Conservation (phyloP, 30 jellyfish, hydroid and myxozoan genomes). For the Pelagia noctiluca region DNA sequence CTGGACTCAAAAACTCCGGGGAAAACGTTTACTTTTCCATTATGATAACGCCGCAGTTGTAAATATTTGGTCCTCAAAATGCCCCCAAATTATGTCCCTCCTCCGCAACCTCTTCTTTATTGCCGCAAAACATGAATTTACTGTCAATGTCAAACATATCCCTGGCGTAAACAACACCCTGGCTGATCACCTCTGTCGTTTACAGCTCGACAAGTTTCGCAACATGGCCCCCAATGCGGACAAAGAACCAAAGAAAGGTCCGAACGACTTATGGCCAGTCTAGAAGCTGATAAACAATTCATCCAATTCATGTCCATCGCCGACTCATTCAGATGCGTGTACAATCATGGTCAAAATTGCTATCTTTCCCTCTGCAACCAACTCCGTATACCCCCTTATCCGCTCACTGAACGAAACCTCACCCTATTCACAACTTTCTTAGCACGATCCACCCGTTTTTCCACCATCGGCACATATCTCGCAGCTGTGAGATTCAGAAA, state of each 20-base stretch:
- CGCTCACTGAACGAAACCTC: too few species aligned
- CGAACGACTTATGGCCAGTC: too few species aligned
- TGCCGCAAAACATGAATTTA: neutral
- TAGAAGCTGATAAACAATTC: too few species aligned
- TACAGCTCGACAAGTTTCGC: neutral
- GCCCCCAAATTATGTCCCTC: slow-evolving; percentile 1
- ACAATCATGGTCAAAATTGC: too few species aligned
- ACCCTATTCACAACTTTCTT: too few species aligned
- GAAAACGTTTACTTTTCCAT: neutral
- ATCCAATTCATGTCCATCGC: too few species aligned
- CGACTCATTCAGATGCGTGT: too few species aligned
- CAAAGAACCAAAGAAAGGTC: neutral
- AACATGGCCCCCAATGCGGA: neutral
- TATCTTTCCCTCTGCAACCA: too few species aligned
- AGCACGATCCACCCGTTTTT: too few species aligned
- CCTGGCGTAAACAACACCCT: neutral
- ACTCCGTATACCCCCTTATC: too few species aligned
- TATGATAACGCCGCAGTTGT: neutral
- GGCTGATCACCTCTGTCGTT: slow-evolving; percentile 18
- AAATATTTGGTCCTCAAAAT: neutral
- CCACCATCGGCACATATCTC: too few species aligned
- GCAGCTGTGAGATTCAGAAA: too few species aligned
- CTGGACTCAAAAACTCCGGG: neutral
- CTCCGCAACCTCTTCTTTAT: slow-evolving; percentile 4
- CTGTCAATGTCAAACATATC: slow-evolving; percentile 8